Evolutionary conservation across 2,113 vertebrate genomes (phyloP), one percentile per base, ranked within the genome.

Genomic region (Myotis davidii): DNA sequence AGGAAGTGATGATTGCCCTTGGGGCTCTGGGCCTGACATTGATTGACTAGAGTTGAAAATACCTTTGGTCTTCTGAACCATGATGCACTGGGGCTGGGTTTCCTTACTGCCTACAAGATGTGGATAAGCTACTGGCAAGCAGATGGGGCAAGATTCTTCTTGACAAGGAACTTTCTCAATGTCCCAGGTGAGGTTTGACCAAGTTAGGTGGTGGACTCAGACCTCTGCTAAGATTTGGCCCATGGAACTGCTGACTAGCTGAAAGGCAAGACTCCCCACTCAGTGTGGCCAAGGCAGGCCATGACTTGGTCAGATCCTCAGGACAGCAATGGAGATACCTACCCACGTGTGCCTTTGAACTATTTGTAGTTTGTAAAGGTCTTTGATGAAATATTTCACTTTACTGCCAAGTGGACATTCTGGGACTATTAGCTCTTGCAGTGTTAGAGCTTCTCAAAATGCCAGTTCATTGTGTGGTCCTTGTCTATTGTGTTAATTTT

Each of bases 281-380:
- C 5, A 32, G 18, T 23, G 54, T 27, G 39, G 21, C 73, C 2
- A 13, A 81, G n/a, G 25, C 25, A 42, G 14, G 23, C 39, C 4
- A 3, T 6, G 21, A n/a, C 72, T 34, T 65, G 7, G 56, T 91
- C 23, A 88, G 39, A 84, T 34, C 25, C 42, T 29, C 59, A 81
- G 84, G 52, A 56, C 27, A 1, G 2, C 4, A 12, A 6, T 59
- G 61, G 78, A 39, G 32, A 9, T 3, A 25, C 42, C 59, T 45
- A 73, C 37, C 27, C 0, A 0, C 17, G 1, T 0, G 21, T 34
- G 11, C 23, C 34, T 23, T 45, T 20, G 32, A n/a, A 39, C 20
- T 48, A 2, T 34, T 6, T 7, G 16, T 45, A 48, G 18, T 61
- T 34, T 65, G 4, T 39, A 59, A 61, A 88, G 37, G 27, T 39